A percentile compares a stretch with the other conserved stretches of the same genome.
These are phyloP conservation scores for Geodia barretti DNA, from an alignment of 37 sponge, comb jelly and placozoan genomes.

Conservation along the genomic window DNA sequence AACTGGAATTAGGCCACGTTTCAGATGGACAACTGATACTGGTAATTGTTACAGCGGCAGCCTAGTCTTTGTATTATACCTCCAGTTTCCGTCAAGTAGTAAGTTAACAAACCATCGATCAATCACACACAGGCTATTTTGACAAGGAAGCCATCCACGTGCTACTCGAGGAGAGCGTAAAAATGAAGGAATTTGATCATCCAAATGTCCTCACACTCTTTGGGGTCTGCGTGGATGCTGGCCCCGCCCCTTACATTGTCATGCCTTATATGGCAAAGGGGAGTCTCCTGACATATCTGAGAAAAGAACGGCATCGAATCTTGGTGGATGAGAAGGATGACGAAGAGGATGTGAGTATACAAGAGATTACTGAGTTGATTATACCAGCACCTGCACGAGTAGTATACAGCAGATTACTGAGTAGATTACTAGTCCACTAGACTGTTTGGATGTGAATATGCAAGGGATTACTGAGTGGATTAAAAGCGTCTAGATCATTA, in stretches of 20 bases:
- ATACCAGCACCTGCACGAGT: too few relatives aligned
- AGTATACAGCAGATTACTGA: too few relatives aligned
- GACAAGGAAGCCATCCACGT: constrained; percentile 6
- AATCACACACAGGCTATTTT: neutral
- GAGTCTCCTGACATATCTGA: constrained; percentile 16
- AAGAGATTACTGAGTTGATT: neutral
- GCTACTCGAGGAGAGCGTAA: constrained; percentile 13
- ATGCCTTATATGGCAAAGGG: constrained; percentile 27
- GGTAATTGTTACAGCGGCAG: too few relatives aligned
- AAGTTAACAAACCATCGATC: too few relatives aligned
- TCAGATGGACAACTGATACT: too few relatives aligned
- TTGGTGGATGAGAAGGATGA: neutral
- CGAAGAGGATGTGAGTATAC: neutral
- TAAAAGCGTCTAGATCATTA: too few relatives aligned
- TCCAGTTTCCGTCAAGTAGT: too few relatives aligned
- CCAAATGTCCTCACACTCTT: constrained; percentile 15
- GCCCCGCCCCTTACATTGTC: constrained; percentile 20
- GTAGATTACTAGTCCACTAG: too few relatives aligned
- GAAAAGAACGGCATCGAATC: neutral
- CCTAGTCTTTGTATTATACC: too few relatives aligned
- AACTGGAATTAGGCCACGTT: too few relatives aligned
- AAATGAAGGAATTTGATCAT: constrained; percentile 28
- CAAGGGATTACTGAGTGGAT: too few relatives aligned
- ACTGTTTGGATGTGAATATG: too few relatives aligned
- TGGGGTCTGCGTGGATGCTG: constrained; percentile 5